Evolutionary conservation across 2,888 invertebrate genomes (phyloP), one percentile per base, ranked within the genome.

Genomic region (Ennomos erosarius): DNA sequence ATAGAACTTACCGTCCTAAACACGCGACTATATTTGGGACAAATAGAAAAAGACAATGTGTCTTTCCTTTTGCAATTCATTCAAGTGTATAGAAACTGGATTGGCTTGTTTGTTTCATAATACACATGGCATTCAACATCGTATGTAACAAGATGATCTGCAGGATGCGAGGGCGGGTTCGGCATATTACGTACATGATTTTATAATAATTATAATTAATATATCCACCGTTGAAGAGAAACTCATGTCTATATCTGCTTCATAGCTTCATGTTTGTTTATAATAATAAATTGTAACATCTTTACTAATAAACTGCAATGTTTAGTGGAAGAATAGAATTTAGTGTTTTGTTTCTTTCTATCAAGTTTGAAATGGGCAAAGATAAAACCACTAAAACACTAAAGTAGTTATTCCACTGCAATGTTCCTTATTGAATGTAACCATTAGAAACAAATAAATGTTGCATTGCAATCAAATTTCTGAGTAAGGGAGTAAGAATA

Each of bases 91-190:
- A 49, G 38, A 64, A 64, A 60, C 55, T 10, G 46, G 54, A 55
- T 48, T 33, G 42, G 57, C 64, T 53, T 10, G 62, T 64, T 42
- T 37, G 26, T 56, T 57, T 56, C 50, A 33, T 64, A 65, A 65
- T 44, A 55, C 56, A 42, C 44, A 10, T 39, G 39, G 12, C 12
- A 34, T 10, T 35, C 12, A 9, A 11, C 33, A 59, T 59, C 36
- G 34, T 49, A 60, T 52, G 62, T 64, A 64, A 65, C 56, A 50
- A 45, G 62, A 60, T 62, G 57, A 59, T 54, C 46, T 38, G 55
- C 55, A 47, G 59, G 59, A 63, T 53, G 34, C 57, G 65, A 55
- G 59, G 59, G 59, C 57, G 39, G 50, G 43, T 60, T 64, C 38
- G 12, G 26, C 11, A 8, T 6, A 45, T 49, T 53, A 40, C 48